phyloP scores from a whole-genome alignment of 2,113 vertebrate species.

The Leucopsar rothschildi region DNA sequence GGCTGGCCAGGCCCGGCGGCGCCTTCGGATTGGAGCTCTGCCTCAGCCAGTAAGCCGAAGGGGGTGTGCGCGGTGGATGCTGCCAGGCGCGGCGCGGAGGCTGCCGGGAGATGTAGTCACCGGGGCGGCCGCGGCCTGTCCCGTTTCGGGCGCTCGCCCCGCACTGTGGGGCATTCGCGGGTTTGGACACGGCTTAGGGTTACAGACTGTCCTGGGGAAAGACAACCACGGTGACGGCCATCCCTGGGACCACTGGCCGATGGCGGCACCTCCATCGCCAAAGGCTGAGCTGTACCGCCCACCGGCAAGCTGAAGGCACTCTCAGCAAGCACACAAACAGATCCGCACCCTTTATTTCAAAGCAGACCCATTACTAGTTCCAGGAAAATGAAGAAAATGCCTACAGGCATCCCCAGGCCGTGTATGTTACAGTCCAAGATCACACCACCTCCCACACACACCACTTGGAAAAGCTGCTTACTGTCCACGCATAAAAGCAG shows the following conservation, averaged over 20 bases:
- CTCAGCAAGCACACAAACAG: not conserved
- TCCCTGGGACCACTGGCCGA: not conserved
- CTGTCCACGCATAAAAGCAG: not conserved
- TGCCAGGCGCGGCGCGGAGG: not conserved
- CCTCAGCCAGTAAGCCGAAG: slow-evolving; percentile 46
- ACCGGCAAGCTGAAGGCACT: not conserved
- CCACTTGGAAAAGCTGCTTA: not conserved
- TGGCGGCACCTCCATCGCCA: not conserved
- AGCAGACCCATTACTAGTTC: not conserved
- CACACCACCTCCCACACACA: not conserved
- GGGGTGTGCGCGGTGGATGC: not conserved
- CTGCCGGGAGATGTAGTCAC: slow-evolving; percentile 79
- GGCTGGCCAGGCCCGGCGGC: slow-evolving; percentile 56
- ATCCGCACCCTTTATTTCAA: not conserved
- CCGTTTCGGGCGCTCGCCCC: fast-evolving
- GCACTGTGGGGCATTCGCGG: not conserved
- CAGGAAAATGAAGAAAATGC: not conserved
- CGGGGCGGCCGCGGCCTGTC: fast-evolving
- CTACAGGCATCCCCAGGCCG: not conserved
- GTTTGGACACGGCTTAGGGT: not conserved
- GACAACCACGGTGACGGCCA: no score
- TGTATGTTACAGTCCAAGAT: not conserved
- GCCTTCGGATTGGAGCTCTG: slow-evolving; percentile 63
- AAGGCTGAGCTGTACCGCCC: not conserved
- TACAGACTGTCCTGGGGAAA: not conserved